These are phyloP conservation scores for Drosophila quasianomalipes DNA, from an alignment of 2,888 invertebrate species.

Conservation along the genomic window DNA sequence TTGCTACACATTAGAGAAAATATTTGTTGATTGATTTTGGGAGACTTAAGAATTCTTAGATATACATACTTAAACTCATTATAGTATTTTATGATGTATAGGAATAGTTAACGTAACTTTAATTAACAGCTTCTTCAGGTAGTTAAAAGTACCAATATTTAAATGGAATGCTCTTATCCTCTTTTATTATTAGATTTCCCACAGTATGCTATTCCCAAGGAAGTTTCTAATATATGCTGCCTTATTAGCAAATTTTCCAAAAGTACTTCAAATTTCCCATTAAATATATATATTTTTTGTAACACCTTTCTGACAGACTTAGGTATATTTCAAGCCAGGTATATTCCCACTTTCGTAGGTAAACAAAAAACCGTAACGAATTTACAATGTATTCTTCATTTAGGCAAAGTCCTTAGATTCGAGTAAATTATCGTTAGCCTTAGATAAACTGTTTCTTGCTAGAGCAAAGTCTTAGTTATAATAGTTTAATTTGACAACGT, in stretches of 20 bases:
- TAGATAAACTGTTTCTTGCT: neutral
- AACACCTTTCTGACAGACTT: neutral
- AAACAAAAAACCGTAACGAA: neutral
- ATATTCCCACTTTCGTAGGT: conserved; percentile 4
- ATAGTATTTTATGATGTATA: neutral
- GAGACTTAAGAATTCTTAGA: too few species aligned
- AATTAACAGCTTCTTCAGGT: neutral
- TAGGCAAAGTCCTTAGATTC: neutral
- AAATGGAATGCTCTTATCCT: neutral
- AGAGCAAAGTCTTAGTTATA: neutral
- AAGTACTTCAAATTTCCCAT: neutral
- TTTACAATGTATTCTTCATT: neutral
- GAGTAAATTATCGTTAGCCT: neutral
- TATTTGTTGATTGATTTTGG: neutral
- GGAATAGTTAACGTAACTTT: neutral
- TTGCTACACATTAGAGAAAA: neutral
- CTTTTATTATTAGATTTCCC: neutral
- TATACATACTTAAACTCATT: neutral
- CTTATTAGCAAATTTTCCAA: conserved; percentile 13
- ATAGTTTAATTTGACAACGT: neutral
- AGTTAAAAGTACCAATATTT: neutral
- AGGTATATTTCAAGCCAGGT: conserved; percentile 9
- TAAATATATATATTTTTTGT: neutral
- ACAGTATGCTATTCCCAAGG: neutral
- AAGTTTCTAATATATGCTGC: neutral